Base-by-base conservation (phyloP, 2,113 vertebrate genomes). In the Xenus cinereus region DNA sequence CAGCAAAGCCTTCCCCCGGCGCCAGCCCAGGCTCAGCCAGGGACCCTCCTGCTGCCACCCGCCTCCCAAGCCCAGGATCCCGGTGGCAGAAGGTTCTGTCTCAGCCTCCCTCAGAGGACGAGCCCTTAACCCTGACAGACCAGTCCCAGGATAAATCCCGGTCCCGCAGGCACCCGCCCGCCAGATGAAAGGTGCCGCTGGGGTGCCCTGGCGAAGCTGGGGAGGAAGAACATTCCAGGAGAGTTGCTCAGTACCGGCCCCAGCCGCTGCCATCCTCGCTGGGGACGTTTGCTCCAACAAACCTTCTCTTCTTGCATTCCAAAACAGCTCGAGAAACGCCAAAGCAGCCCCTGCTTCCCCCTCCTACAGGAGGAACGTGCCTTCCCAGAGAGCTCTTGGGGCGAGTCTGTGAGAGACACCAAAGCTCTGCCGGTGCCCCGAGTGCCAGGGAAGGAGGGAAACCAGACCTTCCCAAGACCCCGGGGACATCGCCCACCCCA, bases 221-320 rank as follows among this genome's bases (percentile, higher is more conserved):
- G 66, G 80, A 87, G 67, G 91, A 94, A 87, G 85, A 94, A 88
- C 95, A 94, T 95, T 95, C 92, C 72, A 1, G 46, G 50, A 13
- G 28, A 41, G 82, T 62, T 19, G 12, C 87, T 96, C 91, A 71
- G 66, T 13, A 3, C 68, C 10, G 5, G 74, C 64, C 8, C 5
- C 23, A 0, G 50, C 50, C 22, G 23, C 50, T 14, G 72, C 54
- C 39, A n/a, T 24, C 76, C 7, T 0, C 2, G 0, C 28, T 3
- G 6, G 83, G 48, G 66, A 48, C 1, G 2, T n/a, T 32, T 63
- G 69, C 75, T 51, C 46, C 81, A 60, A 23, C 3, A 6, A 81
- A 62, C 13, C 39, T 63, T 23, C 66, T 46, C 32, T 15, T 32
- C 62, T 41, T 11, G 12, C 1, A 1, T 17, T 54, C 56, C 14